Evolutionary conservation across 2,797 vertebrate genomes (phyloP).

Genomic region (Phoebastria nigripes): DNA sequence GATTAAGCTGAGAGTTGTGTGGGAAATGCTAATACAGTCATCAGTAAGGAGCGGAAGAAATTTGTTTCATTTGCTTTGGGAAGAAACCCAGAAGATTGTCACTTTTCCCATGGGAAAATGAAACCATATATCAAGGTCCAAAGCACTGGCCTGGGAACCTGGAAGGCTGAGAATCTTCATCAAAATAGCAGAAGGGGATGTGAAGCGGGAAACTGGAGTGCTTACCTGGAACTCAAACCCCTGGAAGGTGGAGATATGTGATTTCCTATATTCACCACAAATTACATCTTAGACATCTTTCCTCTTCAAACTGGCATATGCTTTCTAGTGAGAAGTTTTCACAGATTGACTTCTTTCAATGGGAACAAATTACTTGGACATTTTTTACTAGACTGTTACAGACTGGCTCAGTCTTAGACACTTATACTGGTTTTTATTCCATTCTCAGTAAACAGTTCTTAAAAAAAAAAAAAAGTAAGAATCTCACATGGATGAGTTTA

Average conservation of each 20-base stretch:
- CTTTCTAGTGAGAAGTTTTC: not conserved
- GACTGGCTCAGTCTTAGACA: not conserved
- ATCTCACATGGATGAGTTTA: not conserved
- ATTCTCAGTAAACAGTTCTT: not conserved
- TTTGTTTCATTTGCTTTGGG: not conserved
- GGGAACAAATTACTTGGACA: not conserved
- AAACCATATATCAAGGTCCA: not conserved
- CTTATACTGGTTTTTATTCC: not conserved
- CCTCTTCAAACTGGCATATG: not conserved
- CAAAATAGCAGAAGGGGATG: not conserved
- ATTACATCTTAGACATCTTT: not conserved
- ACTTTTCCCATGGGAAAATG: not conserved
- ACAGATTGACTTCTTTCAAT: not conserved
- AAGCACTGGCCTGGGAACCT: not conserved
- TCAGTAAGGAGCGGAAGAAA: not conserved
- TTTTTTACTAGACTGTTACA: not conserved
- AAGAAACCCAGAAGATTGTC: not conserved
- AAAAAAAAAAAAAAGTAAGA: not conserved
- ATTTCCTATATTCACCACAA: not conserved
- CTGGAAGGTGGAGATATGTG: not conserved
- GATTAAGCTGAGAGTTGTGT: conserved; percentile 12
- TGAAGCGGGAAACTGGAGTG: not conserved
- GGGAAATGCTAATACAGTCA: conserved; percentile 18
- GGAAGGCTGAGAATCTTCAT: not conserved
- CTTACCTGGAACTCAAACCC: not conserved